Percentiles rank a stretch among this genome's conserved stretches.
These are phyloP conservation scores for Mesopsocus fuscifrons DNA, from an alignment of 2,888 invertebrate species.

Conservation along the genomic window DNA sequence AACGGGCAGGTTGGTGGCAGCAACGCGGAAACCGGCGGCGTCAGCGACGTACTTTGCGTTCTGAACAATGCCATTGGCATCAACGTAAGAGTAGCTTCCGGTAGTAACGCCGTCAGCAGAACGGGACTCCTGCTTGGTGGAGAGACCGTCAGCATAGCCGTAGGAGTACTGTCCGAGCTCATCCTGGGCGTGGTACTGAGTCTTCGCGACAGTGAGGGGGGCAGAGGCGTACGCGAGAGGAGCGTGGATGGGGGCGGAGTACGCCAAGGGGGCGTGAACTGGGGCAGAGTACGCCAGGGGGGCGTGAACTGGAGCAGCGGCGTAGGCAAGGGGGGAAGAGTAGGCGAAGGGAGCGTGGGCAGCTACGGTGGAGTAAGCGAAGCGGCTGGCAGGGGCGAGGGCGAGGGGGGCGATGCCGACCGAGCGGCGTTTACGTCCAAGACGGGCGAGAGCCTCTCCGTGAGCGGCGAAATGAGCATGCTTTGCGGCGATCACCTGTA, in stretches of 20 bases:
- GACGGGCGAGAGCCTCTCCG: slow-evolving; percentile 21
- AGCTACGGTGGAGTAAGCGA: slow-evolving; percentile 13
- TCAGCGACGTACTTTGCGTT: slow-evolving; percentile 27
- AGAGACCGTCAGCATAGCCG: slow-evolving; percentile 28
- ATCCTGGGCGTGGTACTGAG: slow-evolving; percentile 39
- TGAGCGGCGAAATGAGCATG: slow-evolving; percentile 25
- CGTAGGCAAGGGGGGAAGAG: slow-evolving; percentile 16
- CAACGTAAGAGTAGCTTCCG: slow-evolving; percentile 48
- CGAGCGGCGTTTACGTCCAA: slow-evolving; percentile 8
- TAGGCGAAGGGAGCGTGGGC: slow-evolving; percentile 16
- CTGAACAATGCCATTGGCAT: slow-evolving; percentile 38
- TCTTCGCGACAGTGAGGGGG: slow-evolving; percentile 12
- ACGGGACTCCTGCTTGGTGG: slow-evolving; percentile 23
- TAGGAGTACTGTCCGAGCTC: slow-evolving; percentile 35
- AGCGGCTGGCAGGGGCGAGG: slow-evolving; percentile 14
- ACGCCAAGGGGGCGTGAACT: too few relatives aligned
- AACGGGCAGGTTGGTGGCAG: slow-evolving; percentile 27
- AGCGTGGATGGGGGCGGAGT: slow-evolving; percentile 11
- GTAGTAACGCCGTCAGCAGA: slow-evolving; percentile 26
- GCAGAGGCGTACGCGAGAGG: background rate
- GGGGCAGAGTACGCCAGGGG: background rate
- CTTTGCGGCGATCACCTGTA: slow-evolving; percentile 26
- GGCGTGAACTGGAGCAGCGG: slow-evolving; percentile 13
- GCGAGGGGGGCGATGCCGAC: slow-evolving; percentile 21
- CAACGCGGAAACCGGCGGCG: slow-evolving; percentile 27